Conservation (phyloP, 2,888 invertebrate species). For the Periphyllus acericola region DNA sequence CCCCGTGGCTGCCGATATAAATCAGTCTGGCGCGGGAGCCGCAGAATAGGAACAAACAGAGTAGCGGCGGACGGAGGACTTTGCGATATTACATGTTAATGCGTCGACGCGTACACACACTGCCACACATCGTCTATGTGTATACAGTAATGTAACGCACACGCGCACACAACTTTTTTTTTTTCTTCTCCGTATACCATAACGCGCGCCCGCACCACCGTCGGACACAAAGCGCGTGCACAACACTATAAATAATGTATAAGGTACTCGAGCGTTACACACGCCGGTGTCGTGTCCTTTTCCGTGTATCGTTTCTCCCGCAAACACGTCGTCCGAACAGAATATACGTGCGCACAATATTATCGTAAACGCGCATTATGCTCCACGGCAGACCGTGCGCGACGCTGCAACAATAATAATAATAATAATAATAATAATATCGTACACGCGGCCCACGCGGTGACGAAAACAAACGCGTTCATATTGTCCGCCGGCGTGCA, state of each 20-base stretch:
- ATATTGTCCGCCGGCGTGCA: slow-evolving; percentile 46
- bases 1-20: not conserved
- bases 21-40: not conserved
- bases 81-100: not conserved
- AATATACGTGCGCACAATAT: too few species aligned
- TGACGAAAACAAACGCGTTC: slow-evolving; percentile 45
- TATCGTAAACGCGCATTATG: too few species aligned
- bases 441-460: slow-evolving; percentile 22
- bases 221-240: not conserved
- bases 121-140: not conserved
- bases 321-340: too few species aligned
- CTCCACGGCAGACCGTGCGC: not conserved
- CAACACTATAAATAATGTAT: too few species aligned
- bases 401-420: not conserved
- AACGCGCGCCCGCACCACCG: too few species aligned
- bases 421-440: not conserved
- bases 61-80: not conserved
- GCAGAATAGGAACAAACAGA: not conserved
- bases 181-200: too few species aligned
- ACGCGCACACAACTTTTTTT: too few species aligned
- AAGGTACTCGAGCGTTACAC: too few species aligned
- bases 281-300: too few species aligned
- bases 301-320: too few species aligned
- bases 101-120: too few species aligned
- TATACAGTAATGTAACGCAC: too few species aligned